Percentiles rank a stretch among this genome's conserved stretches.
phyloP scores from a whole-genome alignment of 2,888 invertebrate genomes.

The Meteorus colon region DNA sequence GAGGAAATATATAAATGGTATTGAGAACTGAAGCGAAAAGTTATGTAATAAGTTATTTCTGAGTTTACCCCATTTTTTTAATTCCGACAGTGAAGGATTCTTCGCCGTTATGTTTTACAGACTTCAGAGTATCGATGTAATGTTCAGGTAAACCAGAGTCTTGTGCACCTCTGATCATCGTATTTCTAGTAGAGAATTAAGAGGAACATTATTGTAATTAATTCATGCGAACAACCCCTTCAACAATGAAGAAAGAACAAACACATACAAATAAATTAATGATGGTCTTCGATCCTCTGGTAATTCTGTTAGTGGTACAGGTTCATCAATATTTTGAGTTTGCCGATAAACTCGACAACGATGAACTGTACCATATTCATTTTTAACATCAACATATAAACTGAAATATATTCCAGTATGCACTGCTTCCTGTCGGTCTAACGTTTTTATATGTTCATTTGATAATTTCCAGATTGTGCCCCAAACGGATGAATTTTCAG shows the following conservation, averaged over 20 bases:
- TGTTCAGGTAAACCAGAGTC: constrained; percentile 83
- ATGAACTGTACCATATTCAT: constrained; percentile 74
- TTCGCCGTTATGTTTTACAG: constrained; percentile 83
- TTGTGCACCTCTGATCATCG: constrained; percentile 83
- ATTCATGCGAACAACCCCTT: background rate
- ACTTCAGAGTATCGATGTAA: constrained; percentile 81
- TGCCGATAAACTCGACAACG: constrained; percentile 84
- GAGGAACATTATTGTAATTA: background rate
- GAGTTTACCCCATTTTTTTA: constrained; percentile 57
- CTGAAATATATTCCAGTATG: constrained; percentile 81
- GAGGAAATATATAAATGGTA: background rate
- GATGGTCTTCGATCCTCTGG: constrained; percentile 84
- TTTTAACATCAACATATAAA: constrained; percentile 77
- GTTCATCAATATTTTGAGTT: constrained; percentile 76
- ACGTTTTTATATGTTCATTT: constrained; percentile 70
- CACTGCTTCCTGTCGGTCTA: constrained; percentile 84
- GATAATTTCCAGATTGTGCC: constrained; percentile 79
- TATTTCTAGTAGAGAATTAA: constrained; percentile 71
- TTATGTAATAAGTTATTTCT: background rate
- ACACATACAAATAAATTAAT: constrained; percentile 78
- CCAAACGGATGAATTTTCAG: constrained; percentile 74
- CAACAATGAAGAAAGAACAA: no score
- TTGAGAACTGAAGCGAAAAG: background rate
- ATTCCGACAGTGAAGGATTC: constrained; percentile 74
- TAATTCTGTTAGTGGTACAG: constrained; percentile 72